phyloP scores from a whole-genome alignment of 2,113 vertebrate species.

The Dromaius novaehollandiae region DNA sequence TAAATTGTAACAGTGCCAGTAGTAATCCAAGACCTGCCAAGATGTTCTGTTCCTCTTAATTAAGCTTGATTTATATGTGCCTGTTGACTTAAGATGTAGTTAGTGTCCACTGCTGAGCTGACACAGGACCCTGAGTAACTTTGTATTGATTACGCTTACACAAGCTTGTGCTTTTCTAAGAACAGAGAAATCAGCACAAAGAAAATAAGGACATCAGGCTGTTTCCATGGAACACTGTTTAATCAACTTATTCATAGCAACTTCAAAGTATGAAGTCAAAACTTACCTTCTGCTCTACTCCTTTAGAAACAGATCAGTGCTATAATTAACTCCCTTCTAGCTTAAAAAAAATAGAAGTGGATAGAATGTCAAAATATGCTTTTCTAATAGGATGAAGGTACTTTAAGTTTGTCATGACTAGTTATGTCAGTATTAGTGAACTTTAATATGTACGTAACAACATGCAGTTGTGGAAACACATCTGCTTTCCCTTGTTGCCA shows the following conservation, averaged over 20 bases:
- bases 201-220: conserved; percentile 19
- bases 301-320: conserved; percentile 12
- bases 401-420: background rate
- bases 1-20: conserved; percentile 48
- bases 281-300: conserved; percentile 65
- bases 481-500: background rate
- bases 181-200: conserved; percentile 31
- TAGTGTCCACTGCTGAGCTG: conserved; percentile 50
- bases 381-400: conserved; percentile 8
- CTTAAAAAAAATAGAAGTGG: conserved; percentile 26
- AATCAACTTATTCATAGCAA: conserved; percentile 32
- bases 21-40: conserved; percentile 45
- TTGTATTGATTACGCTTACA: conserved; percentile 38
- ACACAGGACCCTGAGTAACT: conserved; percentile 65
- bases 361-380: conserved; percentile 25
- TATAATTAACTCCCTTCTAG: conserved; percentile 55
- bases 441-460: background rate
- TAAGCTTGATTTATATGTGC: conserved; percentile 58
- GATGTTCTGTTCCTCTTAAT: conserved; percentile 46
- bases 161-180: conserved; percentile 70
- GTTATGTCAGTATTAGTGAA: background rate
- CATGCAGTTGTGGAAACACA: background rate
- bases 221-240: conserved; percentile 36
- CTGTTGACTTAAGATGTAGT: conserved; percentile 51
- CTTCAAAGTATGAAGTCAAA: conserved; percentile 18